Base-by-base conservation (phyloP, 1,140 invertebrate species). In the Akabosia matsudoensis region DNA sequence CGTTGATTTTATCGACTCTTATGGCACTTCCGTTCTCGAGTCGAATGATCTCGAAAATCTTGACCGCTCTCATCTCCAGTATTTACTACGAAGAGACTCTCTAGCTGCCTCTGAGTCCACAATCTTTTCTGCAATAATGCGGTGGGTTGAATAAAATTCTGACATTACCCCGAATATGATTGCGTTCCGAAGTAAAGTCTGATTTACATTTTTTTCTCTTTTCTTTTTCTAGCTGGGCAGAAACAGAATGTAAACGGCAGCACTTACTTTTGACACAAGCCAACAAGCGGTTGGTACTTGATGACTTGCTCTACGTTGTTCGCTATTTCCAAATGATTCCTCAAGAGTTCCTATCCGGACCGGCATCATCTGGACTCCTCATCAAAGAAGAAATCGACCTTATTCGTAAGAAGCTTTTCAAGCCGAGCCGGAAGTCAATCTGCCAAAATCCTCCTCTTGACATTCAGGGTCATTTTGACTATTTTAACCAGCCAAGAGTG, bases 21-120 rank as follows among this genome's bases (percentile, higher is more conserved):
- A 89, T 74, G 89, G 90, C 0, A 87, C 88, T 24, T 83, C 83
- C 7, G 87, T 92, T 14, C 84, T 92, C 0, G 82, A 80, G 0
- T 89, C 90, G 71, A 91, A 92, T 82, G 85, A 86, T 0, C 85
- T 92, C 18, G 90, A 91, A 82, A 90, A 91, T 75, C 83, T 92
- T 0, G 87, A 87, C n/a, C 26, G 30, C 13, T 10, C 24, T 7
- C 14, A 31, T 22, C 3, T 67, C 28, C 2, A 22, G 26, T 34
- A 18, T 28, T 26, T 45, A 7, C 85, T 90, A 0, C 85, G 85
- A 70, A 84, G 91, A 1, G 88, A 91, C 74, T 89, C 87, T 2
- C 83, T 92, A 14, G 83, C 85, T 54, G 83, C 90, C 4, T 30
- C 61, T 70, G 90, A 91, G 81, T 84, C 86, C 0, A 82, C 87